phyloP scores from a whole-genome alignment of 2,113 vertebrate species.

The Raja brachyura region DNA sequence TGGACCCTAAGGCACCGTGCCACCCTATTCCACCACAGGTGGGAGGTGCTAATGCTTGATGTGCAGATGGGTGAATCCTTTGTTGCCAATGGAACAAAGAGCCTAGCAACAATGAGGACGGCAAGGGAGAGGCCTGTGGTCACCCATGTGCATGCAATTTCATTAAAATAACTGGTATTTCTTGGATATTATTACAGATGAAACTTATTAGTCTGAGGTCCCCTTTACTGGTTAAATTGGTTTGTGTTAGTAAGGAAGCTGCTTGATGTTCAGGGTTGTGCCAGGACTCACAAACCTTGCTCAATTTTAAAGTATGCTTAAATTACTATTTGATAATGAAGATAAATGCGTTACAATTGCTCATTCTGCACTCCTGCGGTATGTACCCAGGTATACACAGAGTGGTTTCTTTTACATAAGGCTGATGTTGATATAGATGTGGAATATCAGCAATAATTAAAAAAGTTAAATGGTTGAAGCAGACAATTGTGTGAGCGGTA shows the following conservation, averaged over 20 bases:
- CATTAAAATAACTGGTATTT: constrained; percentile 36
- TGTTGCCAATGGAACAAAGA: background rate
- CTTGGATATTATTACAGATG: constrained; percentile 29
- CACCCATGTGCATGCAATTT: constrained; percentile 16
- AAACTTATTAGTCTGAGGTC: background rate
- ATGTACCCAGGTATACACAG: background rate
- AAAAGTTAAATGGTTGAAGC: no score
- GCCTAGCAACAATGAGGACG: background rate
- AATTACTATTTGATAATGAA: constrained; percentile 25
- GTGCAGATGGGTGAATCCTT: background rate
- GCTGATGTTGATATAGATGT: no score
- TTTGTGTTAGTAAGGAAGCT: background rate
- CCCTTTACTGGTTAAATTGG: background rate
- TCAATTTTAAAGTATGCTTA: background rate
- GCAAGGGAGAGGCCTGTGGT: background rate
- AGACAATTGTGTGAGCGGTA: no score
- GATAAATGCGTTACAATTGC: background rate
- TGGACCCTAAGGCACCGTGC: no score
- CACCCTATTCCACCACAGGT: no score
- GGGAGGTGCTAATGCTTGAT: background rate
- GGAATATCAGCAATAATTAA: no score
- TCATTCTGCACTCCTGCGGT: background rate
- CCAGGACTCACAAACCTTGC: constrained; percentile 1
- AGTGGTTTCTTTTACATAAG: no score
- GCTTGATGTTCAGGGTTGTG: background rate